Evolutionary conservation across 2,113 vertebrate species (phyloP).

Genomic region (Manacus vitellinus): DNA sequence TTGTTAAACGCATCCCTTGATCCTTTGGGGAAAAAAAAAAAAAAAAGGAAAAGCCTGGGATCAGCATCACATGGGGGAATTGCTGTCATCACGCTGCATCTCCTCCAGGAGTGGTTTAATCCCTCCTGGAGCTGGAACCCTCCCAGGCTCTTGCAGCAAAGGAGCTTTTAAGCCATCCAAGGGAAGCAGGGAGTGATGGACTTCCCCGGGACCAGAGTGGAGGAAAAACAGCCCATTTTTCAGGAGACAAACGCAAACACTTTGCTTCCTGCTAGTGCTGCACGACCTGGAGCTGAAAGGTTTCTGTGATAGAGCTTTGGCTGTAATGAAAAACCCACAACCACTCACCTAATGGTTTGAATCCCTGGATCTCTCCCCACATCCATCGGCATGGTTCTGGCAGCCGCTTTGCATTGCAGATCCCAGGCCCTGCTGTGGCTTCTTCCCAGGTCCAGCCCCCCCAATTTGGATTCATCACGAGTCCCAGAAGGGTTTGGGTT

Average conservation of each 20-base stretch:
- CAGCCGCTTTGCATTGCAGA: accelerated
- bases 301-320: neutral
- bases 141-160: neutral
- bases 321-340: neutral
- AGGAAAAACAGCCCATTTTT: neutral
- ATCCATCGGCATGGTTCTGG: accelerated
- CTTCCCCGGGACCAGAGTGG: accelerated
- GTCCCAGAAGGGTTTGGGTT: neutral
- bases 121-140: neutral
- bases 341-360: accelerated
- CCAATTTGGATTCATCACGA: neutral
- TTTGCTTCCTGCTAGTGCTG: accelerated
- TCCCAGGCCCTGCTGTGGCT: accelerated
- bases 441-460: neutral
- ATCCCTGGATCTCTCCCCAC: accelerated
- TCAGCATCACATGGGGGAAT: accelerated
- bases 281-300: accelerated
- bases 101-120: neutral
- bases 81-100: neutral
- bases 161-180: neutral
- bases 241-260: accelerated
- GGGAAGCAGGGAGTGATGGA: neutral
- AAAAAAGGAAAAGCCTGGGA: neutral
- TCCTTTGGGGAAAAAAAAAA: neutral
- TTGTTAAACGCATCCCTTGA: neutral